Percentiles rank a stretch among this genome's conserved stretches.
Conservation (phyloP, 2,113 vertebrate genomes). For the zebrafish (Danio rerio) region GRCz12tu NC_133193.1:17034501-17035000, state of each 20-base stretch:
- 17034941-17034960: slow-evolving; percentile 15
- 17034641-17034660: slow-evolving; percentile 67
- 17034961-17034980: slow-evolving; percentile 31
- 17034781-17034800: background rate
- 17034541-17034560: background rate
- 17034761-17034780: slow-evolving; percentile 81
- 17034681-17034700: slow-evolving; percentile 84
- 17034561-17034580: background rate
- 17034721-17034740: slow-evolving; percentile 93
- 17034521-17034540: background rate
- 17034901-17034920: slow-evolving; percentile 26
- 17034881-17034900: slow-evolving; percentile 18
- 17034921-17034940: background rate
- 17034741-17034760: slow-evolving; percentile 92
- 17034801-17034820: background rate
- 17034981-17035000: slow-evolving; percentile 85
- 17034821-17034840: background rate
- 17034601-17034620: background rate
- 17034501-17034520: slow-evolving; percentile 2
- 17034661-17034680: slow-evolving; percentile 89
- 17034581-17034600: background rate
- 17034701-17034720: slow-evolving; percentile 87
- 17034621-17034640: slow-evolving; percentile 3
- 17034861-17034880: slow-evolving; percentile 23
- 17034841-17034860: slow-evolving; percentile 30